These are phyloP conservation scores for Corydoras sp. DNA, from an alignment of 2,113 vertebrate genomes.

Conservation along the genomic window DNA sequence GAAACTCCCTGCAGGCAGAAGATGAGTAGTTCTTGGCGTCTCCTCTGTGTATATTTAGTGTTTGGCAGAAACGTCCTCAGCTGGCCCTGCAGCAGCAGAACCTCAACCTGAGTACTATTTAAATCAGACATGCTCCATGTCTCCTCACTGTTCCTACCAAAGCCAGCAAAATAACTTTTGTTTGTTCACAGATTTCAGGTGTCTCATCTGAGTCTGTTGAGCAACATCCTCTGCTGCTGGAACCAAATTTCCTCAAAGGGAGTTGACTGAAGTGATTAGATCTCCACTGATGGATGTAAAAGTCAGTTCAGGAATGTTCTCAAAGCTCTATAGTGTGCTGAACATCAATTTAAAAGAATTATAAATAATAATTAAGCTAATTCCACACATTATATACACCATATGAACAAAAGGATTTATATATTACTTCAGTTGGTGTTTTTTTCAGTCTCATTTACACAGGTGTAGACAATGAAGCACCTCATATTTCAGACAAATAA, in stretches of 20 bases:
- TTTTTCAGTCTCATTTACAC: too few relatives aligned
- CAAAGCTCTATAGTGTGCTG: neutral
- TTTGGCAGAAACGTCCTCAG: constrained; percentile 16
- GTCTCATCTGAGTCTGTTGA: too few relatives aligned
- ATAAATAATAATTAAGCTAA: too few relatives aligned
- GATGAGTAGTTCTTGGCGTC: constrained; percentile 2
- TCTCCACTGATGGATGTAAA: constrained; percentile 8
- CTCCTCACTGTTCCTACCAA: neutral
- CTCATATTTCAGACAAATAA: too few relatives aligned
- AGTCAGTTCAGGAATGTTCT: constrained; percentile 22
- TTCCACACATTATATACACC: too few relatives aligned
- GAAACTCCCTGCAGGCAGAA: constrained; percentile 13
- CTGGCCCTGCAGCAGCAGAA: constrained; percentile 23
- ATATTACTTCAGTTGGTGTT: too few relatives aligned
- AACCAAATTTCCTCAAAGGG: constrained; percentile 12
- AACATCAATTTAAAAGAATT: too few relatives aligned
- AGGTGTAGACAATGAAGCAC: too few relatives aligned
- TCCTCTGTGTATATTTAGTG: neutral
- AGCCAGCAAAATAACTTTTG: too few relatives aligned
- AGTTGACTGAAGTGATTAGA: constrained; percentile 30
- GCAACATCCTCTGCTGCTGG: neutral
- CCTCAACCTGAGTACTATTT: neutral
- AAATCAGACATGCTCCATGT: neutral
- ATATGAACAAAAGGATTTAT: too few relatives aligned
- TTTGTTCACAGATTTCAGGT: too few relatives aligned